These are phyloP conservation scores for Bembecia ichneumoniformis DNA, from an alignment of 2,888 invertebrate species.

Conservation along the genomic window DNA sequence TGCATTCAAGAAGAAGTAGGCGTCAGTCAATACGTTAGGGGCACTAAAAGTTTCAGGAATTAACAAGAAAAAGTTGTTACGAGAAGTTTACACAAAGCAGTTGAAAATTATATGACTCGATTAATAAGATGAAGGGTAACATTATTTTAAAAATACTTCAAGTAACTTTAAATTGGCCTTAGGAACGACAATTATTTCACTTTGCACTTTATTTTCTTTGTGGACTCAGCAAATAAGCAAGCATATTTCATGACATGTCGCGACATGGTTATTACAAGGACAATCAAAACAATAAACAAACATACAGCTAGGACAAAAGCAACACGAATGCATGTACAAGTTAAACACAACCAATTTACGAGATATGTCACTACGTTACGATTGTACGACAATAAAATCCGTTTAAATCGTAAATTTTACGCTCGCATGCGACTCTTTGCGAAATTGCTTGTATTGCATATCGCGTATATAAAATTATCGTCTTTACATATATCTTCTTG, in stretches of 20 bases:
- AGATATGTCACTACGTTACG: conserved; percentile 19
- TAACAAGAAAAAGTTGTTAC: no score
- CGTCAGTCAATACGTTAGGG: no score
- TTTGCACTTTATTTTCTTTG: no score
- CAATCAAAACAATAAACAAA: background rate
- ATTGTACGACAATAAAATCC: conserved; percentile 22
- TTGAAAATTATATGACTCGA: no score
- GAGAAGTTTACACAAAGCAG: no score
- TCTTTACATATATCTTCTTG: no score
- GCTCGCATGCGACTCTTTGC: conserved; percentile 15
- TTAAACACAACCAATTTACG: conserved; percentile 23
- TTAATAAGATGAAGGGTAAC: no score
- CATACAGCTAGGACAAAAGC: background rate
- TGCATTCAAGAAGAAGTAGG: no score
- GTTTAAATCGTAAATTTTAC: conserved; percentile 21
- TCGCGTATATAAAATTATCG: conserved; percentile 7
- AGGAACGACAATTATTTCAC: no score
- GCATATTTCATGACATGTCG: background rate
- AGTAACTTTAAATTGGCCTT: no score
- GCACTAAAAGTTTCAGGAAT: no score
- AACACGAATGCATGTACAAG: conserved; percentile 6
- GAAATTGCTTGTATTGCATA: conserved; percentile 16
- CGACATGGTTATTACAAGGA: background rate
- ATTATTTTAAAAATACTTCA: no score
- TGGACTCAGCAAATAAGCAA: background rate